phyloP scores from a whole-genome alignment of 2,113 vertebrate species.

The Centropristis striata region DNA sequence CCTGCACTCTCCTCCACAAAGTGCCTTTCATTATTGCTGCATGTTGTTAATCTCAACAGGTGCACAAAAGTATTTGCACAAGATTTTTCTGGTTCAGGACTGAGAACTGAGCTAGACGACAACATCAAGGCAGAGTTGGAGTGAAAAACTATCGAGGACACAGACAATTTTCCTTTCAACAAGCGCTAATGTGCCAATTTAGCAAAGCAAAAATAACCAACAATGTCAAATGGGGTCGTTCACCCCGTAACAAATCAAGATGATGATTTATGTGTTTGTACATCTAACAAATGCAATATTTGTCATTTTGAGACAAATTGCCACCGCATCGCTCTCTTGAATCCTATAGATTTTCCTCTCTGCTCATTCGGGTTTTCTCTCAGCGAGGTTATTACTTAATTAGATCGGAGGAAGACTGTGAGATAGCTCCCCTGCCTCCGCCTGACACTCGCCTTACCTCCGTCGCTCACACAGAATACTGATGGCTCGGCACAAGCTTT shows the following conservation, averaged over 20 bases:
- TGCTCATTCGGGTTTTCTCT: conserved; percentile 55
- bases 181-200: conserved; percentile 9
- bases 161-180: not conserved
- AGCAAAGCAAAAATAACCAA: conserved; percentile 28
- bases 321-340: conserved; percentile 59
- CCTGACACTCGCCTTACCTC: conserved; percentile 23
- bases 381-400: conserved; percentile 71
- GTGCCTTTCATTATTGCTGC: conserved; percentile 25
- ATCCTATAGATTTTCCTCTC: conserved; percentile 73
- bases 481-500: conserved; percentile 39
- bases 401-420: conserved; percentile 54
- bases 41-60: conserved; percentile 43
- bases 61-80: conserved; percentile 21
- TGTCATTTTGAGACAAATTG: conserved; percentile 69
- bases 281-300: conserved; percentile 52
- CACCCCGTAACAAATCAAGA: conserved; percentile 31
- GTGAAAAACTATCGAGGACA: not conserved
- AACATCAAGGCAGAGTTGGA: not conserved
- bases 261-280: conserved; percentile 63
- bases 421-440: conserved; percentile 37
- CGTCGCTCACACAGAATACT: conserved; percentile 35
- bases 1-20: conserved; percentile 14
- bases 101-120: not conserved
- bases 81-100: conserved; percentile 3
- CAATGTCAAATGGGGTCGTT: conserved; percentile 28